Percentiles rank a stretch among this genome's conserved stretches.
phyloP scores from a whole-genome alignment of 64 coral and sea anemone genomes.

The Catalaphyllia jardinei region DNA sequence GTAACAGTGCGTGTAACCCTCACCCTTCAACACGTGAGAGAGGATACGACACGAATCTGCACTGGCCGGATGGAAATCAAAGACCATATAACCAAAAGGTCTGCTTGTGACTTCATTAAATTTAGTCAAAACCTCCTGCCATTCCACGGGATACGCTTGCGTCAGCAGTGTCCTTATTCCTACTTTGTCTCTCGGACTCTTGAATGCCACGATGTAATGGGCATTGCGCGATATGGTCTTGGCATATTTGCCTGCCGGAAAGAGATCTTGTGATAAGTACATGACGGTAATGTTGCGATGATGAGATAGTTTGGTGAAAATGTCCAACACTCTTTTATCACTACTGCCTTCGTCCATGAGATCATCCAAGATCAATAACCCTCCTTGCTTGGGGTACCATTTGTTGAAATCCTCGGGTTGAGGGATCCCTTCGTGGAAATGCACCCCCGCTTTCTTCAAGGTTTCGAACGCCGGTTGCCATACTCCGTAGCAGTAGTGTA shows the following conservation, averaged over 20 bases:
- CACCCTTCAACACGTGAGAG: too few relatives aligned
- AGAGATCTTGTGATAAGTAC: constrained; percentile 28
- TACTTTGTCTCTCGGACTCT: too few relatives aligned
- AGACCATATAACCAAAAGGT: too few relatives aligned
- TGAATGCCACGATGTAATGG: too few relatives aligned
- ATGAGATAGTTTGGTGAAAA: constrained; percentile 41
- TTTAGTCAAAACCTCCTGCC: too few relatives aligned
- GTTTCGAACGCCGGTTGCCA: neutral
- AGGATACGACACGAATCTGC: too few relatives aligned
- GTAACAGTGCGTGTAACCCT: too few relatives aligned
- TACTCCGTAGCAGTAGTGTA: constrained; percentile 12
- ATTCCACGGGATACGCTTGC: too few relatives aligned
- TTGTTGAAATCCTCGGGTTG: neutral
- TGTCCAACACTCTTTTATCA: neutral
- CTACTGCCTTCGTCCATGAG: constrained; percentile 19
- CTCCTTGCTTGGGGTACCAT: neutral
- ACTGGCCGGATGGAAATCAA: too few relatives aligned
- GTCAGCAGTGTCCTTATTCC: too few relatives aligned
- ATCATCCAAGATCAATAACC: constrained; percentile 27
- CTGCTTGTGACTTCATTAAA: too few relatives aligned
- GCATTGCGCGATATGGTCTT: too few relatives aligned
- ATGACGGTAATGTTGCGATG: constrained; percentile 39
- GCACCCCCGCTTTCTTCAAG: neutral
- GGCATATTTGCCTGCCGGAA: neutral
- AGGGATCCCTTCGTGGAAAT: constrained; percentile 29